phyloP scores from a whole-genome alignment of 2,888 invertebrate species.

The Mythimna pallens region DNA sequence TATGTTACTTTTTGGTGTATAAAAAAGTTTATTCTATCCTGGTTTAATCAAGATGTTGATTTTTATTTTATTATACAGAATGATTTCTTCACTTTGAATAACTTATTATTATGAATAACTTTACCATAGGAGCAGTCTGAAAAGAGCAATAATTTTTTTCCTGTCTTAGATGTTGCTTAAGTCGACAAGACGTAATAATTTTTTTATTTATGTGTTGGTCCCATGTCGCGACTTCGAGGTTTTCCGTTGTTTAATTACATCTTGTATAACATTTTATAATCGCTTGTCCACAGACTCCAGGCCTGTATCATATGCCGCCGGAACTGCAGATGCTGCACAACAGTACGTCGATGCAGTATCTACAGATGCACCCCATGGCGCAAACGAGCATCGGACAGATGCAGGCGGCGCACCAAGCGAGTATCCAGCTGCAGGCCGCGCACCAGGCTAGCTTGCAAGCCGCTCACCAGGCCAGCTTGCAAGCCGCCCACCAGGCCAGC shows the following conservation, averaged over 20 bases:
- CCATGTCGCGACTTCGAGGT: neutral
- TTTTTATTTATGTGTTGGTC: too few relatives aligned
- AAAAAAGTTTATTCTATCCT: too few relatives aligned
- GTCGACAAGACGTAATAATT: too few relatives aligned
- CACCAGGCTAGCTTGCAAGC: constrained; percentile 55
- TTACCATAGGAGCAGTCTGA: too few relatives aligned
- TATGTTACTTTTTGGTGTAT: too few relatives aligned
- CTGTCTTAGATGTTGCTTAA: too few relatives aligned
- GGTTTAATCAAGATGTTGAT: too few relatives aligned
- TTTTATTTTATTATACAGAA: too few relatives aligned
- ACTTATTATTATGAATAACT: too few relatives aligned
- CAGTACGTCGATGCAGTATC: constrained; percentile 85
- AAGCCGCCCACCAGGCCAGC: constrained; percentile 32
- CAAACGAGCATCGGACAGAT: constrained; percentile 71
- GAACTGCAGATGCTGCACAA: constrained; percentile 85
- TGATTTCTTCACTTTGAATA: too few relatives aligned
- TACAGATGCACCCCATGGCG: constrained; percentile 81
- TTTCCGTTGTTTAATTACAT: neutral
- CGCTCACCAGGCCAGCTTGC: constrained; percentile 47
- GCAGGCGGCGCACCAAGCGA: constrained; percentile 66
- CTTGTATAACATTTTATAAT: neutral
- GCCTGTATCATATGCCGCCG: constrained; percentile 89
- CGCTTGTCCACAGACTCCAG: constrained; percentile 78
- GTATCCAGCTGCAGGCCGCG: constrained; percentile 51
- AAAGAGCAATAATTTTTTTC: too few relatives aligned